Evolutionary conservation across 2,888 invertebrate species (phyloP), one percentile per base, ranked within the genome.

Genomic region (Leptopilina drosophilae): DNA sequence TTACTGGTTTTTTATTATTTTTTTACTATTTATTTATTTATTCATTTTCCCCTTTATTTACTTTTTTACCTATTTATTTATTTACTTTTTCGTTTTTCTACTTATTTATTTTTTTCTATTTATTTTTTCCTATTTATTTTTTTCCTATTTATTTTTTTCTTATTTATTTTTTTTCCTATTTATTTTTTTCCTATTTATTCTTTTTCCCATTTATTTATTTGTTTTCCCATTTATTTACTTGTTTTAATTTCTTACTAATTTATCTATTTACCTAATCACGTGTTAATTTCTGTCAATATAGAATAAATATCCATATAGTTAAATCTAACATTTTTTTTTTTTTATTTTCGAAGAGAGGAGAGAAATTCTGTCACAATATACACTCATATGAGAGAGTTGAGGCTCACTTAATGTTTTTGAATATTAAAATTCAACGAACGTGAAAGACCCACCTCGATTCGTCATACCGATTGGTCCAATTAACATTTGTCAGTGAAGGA

Each of bases 391-490:
- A 73, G 69, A 26, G 26, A 53, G 14, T 26, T 53, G 14, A 20
- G 20, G 20, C 20, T 15, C 20, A 62, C 62, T 62, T 62, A 20
- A n/a, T 62, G 46, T 33, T 33, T 33, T 33, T 33, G 33, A 33
- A 33, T n/a, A 42, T 42, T 11, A 40, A 42, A 42, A 40, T 42
- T 66, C 7, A 40, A 69, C 14, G 49, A 69, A 69, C 49, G 20
- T 53, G 49, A 11, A 12, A 69, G 67, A 6, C 53, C 53, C 53
- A 56, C 69, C 53, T 69, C 26, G 14, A 56, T 20, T 69, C 14
- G 33, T 69, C 53, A 53, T 53, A 26, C 20, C 53, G 26, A 26
- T 53, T 69, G 53, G 69, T 69, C 69, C 53, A 69, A 69, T 69
- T 53, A 53, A 53, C 20, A 33, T 69, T 69, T 69, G 69, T 26